A percentile compares a stretch with the other conserved stretches of the same genome.
These are phyloP conservation scores for Amorpha juglandis DNA, from an alignment of 2,888 invertebrate species.

Conservation along the genomic window DNA sequence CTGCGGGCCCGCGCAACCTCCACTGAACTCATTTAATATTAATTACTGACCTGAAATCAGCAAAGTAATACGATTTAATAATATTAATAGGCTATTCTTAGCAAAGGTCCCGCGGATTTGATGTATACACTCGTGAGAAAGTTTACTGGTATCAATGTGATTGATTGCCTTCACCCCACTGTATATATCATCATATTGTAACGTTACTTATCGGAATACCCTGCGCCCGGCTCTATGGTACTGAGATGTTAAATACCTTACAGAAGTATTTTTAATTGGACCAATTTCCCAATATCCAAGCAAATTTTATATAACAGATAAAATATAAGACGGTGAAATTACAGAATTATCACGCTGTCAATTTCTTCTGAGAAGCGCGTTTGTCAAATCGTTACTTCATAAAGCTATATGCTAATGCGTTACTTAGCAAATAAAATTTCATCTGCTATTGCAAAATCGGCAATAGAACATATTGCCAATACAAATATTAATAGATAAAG, in stretches of 20 bases:
- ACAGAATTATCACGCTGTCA: too few species aligned
- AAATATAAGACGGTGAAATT: too few species aligned
- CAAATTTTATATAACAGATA: too few species aligned
- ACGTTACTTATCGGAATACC: not conserved
- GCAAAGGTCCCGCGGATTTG: constrained; percentile 7
- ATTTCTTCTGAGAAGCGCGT: too few species aligned
- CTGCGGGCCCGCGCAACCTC: constrained; percentile 62
- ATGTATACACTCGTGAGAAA: not conserved
- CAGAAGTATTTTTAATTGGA: too few species aligned
- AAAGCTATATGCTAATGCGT: too few species aligned
- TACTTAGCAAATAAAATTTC: too few species aligned
- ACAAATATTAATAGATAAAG: too few species aligned
- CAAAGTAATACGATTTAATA: constrained; percentile 15
- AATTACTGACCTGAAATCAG: constrained; percentile 67
- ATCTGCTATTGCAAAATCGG: too few species aligned
- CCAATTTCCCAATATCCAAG: too few species aligned
- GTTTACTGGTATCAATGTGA: constrained; percentile 23
- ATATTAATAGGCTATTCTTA: constrained; percentile 22
- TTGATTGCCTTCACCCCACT: constrained; percentile 22
- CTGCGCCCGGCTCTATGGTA: not conserved
- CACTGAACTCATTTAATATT: constrained; percentile 64
- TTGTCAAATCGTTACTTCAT: too few species aligned
- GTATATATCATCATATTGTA: not conserved
- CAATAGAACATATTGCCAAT: too few species aligned
- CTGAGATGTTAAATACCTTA: not conserved